Percentiles rank a stretch among this genome's conserved stretches.
These are phyloP conservation scores for Megathymus violae DNA, from an alignment of 1,140 invertebrate species.

Conservation along the genomic window DNA sequence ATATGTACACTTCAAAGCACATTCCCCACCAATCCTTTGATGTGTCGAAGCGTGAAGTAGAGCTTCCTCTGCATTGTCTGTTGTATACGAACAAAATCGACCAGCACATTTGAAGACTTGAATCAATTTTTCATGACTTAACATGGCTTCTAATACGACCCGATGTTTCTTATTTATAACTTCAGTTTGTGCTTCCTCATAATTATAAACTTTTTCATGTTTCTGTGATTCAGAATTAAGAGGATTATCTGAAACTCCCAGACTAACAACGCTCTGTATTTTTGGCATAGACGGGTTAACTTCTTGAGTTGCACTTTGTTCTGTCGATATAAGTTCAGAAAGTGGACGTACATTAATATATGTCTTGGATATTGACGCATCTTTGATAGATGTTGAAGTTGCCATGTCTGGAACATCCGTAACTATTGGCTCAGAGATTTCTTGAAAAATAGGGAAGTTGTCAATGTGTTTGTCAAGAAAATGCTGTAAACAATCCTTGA, in stretches of 20 bases:
- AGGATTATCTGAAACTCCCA: conserved; percentile 39
- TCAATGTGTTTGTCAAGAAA: conserved; percentile 70
- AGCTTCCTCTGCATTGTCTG: conserved; percentile 64
- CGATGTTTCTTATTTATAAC: conserved; percentile 64
- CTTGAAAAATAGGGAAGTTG: conserved; percentile 61
- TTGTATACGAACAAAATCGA: conserved; percentile 69
- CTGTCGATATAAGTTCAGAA: conserved; percentile 54
- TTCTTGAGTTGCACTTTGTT: conserved; percentile 19
- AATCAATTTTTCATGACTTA: conserved; percentile 56
- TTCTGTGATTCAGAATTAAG: conserved; percentile 28
- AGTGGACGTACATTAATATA: conserved; percentile 68
- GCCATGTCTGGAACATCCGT: neutral
- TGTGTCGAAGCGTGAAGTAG: conserved; percentile 66
- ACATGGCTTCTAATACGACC: conserved; percentile 66
- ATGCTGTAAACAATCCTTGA: conserved; percentile 71
- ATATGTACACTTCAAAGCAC: conserved; percentile 63
- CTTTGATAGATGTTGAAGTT: neutral
- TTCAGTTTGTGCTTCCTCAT: conserved; percentile 63
- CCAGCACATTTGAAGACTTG: conserved; percentile 73
- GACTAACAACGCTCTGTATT: conserved; percentile 69
- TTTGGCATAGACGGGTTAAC: conserved; percentile 46
- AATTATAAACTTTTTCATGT: conserved; percentile 48
- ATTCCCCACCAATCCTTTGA: conserved; percentile 61
- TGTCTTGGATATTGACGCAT: conserved; percentile 20
- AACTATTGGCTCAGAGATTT: conserved; percentile 19